A percentile compares a stretch with the other conserved stretches of the same genome.
Conservation (phyloP, 2,797 vertebrate genomes). For the Catharus ustulatus region DNA sequence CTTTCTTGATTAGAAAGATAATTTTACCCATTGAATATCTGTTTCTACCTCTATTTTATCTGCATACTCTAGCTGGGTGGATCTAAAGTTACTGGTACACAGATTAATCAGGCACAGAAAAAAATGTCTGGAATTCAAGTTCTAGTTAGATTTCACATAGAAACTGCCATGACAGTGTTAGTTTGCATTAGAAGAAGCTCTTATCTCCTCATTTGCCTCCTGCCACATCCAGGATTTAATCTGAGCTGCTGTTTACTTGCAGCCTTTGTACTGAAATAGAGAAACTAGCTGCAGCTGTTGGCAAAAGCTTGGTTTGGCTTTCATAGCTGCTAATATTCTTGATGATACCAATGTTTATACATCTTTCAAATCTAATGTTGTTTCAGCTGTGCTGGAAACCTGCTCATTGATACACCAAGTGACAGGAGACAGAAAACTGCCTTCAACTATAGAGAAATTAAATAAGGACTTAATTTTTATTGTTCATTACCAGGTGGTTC, state of each 20-base stretch:
- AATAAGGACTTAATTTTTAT: not conserved
- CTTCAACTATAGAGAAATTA: not conserved
- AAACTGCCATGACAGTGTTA: not conserved
- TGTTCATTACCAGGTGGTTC: not conserved
- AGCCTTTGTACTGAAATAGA: not conserved
- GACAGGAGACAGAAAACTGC: not conserved
- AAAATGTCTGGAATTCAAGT: not conserved
- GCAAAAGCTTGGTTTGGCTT: constrained; percentile 18
- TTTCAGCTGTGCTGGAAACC: constrained; percentile 25
- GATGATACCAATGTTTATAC: not conserved
- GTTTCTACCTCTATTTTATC: not conserved
- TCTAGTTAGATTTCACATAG: not conserved
- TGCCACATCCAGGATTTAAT: not conserved
- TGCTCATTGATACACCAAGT: not conserved
- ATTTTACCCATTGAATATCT: not conserved
- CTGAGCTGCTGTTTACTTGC: not conserved
- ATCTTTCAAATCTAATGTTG: not conserved
- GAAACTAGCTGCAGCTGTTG: not conserved
- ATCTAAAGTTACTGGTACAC: not conserved
- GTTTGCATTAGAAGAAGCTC: not conserved
- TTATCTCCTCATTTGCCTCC: not conserved
- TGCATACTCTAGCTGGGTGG: not conserved
- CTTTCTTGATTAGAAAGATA: not conserved
- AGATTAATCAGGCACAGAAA: not conserved
- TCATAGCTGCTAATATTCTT: constrained; percentile 11